phyloP scores from a whole-genome alignment of 30 jellyfish, hydroid and myxozoan species.

The Chrysaora quinquecirrha region DNA sequence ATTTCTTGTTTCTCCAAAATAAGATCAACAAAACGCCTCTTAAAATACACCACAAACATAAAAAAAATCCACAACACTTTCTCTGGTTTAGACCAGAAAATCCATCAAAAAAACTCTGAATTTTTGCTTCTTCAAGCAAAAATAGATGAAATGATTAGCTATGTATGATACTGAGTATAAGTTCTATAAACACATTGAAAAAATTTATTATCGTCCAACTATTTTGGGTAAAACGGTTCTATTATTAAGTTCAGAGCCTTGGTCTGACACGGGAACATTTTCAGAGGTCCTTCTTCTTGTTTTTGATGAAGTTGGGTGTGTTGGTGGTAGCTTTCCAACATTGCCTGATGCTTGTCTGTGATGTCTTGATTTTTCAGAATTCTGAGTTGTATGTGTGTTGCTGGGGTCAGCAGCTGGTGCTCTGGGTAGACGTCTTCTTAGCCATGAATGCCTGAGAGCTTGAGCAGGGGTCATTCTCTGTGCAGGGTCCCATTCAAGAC shows the following conservation, averaged over 20 bases:
- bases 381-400: conserved; percentile 39
- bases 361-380: conserved; percentile 74
- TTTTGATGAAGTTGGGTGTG: conserved; percentile 90
- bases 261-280: conserved; percentile 69
- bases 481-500: conserved; percentile 97
- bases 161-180: too few relatives aligned
- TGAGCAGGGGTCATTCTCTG: conserved; percentile 96
- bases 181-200: too few relatives aligned
- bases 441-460: conserved; percentile 94
- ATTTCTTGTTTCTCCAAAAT: too few relatives aligned
- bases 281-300: conserved; percentile 90
- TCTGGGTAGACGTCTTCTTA: conserved; percentile 90
- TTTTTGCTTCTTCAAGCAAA: too few relatives aligned
- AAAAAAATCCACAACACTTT: too few relatives aligned
- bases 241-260: conserved; percentile 77
- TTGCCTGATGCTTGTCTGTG: conserved; percentile 92
- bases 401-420: conserved; percentile 85
- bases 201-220: conserved; percentile 77
- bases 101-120: too few relatives aligned
- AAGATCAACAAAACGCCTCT: too few relatives aligned
- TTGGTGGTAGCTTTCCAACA: conserved; percentile 84
- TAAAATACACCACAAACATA: too few relatives aligned
- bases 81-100: too few relatives aligned
- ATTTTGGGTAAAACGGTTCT: conserved; percentile 93
- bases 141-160: too few relatives aligned